A percentile compares a stretch with the other conserved stretches of the same genome.
Conservation (phyloP, 2,888 invertebrate genomes). For the Lepeophtheirus nordmannii region DNA sequence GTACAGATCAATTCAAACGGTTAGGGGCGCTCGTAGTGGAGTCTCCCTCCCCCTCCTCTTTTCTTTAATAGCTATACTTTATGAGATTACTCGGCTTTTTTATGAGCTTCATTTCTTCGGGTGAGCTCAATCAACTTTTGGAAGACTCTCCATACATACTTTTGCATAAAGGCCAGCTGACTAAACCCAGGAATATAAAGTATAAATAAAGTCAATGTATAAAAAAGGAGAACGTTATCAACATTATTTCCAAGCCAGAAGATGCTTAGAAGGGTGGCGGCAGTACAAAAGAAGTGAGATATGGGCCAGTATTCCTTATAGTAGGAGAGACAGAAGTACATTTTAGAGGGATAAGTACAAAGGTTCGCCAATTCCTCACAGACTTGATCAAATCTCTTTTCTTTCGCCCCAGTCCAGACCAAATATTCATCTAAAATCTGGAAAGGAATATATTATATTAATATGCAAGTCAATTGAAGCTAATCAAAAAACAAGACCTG, state of each 20-base stretch:
- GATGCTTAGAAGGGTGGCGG: neutral
- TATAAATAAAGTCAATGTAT: neutral
- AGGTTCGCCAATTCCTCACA: slow-evolving; percentile 11
- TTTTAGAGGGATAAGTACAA: neutral
- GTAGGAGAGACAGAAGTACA: neutral
- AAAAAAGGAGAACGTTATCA: slow-evolving; percentile 21
- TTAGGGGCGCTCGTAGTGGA: too few species aligned
- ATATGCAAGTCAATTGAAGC: neutral
- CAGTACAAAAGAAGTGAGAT: slow-evolving; percentile 17
- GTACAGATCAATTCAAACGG: too few species aligned
- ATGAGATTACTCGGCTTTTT: too few species aligned
- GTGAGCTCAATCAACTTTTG: neutral
- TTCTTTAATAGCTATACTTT: too few species aligned
- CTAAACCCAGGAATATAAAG: slow-evolving; percentile 18
- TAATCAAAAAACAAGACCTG: slow-evolving; percentile 2
- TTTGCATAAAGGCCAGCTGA: slow-evolving; percentile 11
- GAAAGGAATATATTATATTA: too few species aligned
- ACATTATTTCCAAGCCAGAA: slow-evolving; percentile 22
- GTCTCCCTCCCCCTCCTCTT: too few species aligned
- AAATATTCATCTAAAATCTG: neutral
- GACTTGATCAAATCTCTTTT: slow-evolving; percentile 12
- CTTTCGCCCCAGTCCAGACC: slow-evolving; percentile 7
- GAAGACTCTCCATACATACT: slow-evolving; percentile 12
- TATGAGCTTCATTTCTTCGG: too few species aligned
- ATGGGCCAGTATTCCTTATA: neutral